Conservation (phyloP, 1,140 invertebrate species). For the Drosophila oshimai region DNA sequence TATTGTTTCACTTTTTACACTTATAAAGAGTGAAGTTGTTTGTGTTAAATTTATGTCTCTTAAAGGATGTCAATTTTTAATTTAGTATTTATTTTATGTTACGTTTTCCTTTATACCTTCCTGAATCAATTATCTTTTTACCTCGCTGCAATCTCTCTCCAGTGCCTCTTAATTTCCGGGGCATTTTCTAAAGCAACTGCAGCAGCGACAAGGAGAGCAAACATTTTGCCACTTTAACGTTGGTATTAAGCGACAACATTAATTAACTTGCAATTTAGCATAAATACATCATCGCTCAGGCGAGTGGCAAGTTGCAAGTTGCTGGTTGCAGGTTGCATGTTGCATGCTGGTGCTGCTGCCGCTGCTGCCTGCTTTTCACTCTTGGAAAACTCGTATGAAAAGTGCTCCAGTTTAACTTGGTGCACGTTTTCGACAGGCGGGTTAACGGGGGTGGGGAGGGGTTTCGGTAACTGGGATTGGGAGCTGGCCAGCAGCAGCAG, state of each 20-base stretch:
- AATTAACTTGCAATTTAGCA: slow-evolving; percentile 80
- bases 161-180: slow-evolving; percentile 46
- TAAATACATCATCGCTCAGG: slow-evolving; percentile 78
- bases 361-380: slow-evolving; percentile 51
- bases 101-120: neutral
- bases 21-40: no score
- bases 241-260: slow-evolving; percentile 65
- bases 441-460: neutral
- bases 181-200: slow-evolving; percentile 38
- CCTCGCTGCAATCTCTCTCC: neutral
- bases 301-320: slow-evolving; percentile 10
- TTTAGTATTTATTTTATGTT: neutral
- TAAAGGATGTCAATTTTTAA: no score
- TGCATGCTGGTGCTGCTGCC: slow-evolving; percentile 7
- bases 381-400: slow-evolving; percentile 74
- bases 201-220: slow-evolving; percentile 40
- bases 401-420: slow-evolving; percentile 78
- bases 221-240: slow-evolving; percentile 73
- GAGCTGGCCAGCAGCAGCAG: slow-evolving; percentile 20
- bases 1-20: no score
- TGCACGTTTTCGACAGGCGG: slow-evolving; percentile 67
- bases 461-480: neutral
- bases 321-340: slow-evolving; percentile 2
- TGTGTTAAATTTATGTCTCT: no score
- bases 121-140: neutral